A percentile compares a stretch with the other conserved stretches of the same genome.
Evolutionary conservation across 2,888 invertebrate species (phyloP).

Genomic region (Drosophila mulleri): DNA sequence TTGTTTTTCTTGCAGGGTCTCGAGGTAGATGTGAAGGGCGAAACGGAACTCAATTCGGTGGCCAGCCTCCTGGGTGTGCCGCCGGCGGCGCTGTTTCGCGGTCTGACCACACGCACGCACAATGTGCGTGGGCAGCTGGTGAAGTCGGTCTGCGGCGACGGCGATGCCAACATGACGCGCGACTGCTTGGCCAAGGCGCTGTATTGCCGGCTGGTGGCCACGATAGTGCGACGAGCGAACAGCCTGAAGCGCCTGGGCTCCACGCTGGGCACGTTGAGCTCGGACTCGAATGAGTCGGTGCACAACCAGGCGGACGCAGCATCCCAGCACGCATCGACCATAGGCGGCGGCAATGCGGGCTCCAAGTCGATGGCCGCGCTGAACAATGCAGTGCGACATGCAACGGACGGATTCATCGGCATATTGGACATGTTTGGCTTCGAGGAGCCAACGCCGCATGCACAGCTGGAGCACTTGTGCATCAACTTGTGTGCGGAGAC

Average conservation of each 20-base stretch:
- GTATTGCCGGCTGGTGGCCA: constrained; percentile 97
- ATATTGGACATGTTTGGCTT: constrained; percentile 99
- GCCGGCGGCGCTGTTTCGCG: constrained; percentile 87
- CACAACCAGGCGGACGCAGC: constrained; percentile 94
- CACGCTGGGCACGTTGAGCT: constrained; percentile 93
- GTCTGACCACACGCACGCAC: constrained; percentile 93
- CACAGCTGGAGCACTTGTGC: constrained; percentile 96
- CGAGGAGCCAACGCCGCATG: constrained; percentile 94
- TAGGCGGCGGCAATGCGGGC: constrained; percentile 90
- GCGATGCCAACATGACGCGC: constrained; percentile 94
- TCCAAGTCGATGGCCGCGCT: constrained; percentile 96
- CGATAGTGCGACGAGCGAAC: constrained; percentile 96
- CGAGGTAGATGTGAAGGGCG: constrained; percentile 92
- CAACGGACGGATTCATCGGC: constrained; percentile 97
- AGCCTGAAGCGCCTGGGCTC: constrained; percentile 93
- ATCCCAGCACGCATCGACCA: constrained; percentile 93
- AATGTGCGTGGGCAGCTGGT: constrained; percentile 92
- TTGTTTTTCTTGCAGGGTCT: constrained; percentile 85
- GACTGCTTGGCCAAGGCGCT: constrained; percentile 96
- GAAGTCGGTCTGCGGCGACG: constrained; percentile 93
- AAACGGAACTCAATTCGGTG: constrained; percentile 93
- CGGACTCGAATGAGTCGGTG: constrained; percentile 94
- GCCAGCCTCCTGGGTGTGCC: constrained; percentile 91
- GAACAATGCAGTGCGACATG: constrained; percentile 96
- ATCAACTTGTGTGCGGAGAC: constrained; percentile 98